Evolutionary conservation across 1,140 invertebrate genomes (phyloP).

Genomic region (Drosophila seguyi): DNA sequence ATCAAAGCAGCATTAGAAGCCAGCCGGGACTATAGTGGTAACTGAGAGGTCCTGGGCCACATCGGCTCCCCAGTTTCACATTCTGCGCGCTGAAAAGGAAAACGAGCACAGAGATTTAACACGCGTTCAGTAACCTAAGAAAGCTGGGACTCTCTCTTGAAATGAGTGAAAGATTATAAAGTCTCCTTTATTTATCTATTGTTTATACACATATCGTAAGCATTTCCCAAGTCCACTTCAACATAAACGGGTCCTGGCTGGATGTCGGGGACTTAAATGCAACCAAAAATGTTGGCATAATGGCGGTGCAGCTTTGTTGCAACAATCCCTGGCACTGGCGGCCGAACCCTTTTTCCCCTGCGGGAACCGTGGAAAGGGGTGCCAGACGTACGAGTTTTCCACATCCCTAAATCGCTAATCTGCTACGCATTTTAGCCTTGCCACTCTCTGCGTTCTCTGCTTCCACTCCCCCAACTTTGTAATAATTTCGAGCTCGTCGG

Average conservation of each 20-base stretch:
- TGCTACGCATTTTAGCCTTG: conserved; percentile 80
- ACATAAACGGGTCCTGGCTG: neutral
- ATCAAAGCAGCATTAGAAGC: conserved; percentile 77
- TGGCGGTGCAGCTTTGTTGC: conserved; percentile 50
- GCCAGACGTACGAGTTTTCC: conserved; percentile 81
- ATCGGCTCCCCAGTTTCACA: conserved; percentile 7
- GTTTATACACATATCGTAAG: neutral
- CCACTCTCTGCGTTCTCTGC: conserved; percentile 25
- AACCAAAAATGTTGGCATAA: conserved; percentile 41
- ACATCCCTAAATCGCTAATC: conserved; percentile 84
- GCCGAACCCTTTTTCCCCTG: conserved; percentile 53
- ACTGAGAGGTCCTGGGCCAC: conserved; percentile 10
- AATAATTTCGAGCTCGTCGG: conserved; percentile 63
- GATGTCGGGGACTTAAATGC: conserved; percentile 48
- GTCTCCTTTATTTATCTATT: neutral
- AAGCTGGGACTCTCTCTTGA: neutral
- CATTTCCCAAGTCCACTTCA: neutral
- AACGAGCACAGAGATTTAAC: neutral
- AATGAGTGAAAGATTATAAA: neutral
- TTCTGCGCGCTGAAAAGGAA: neutral
- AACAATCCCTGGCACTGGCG: conserved; percentile 37
- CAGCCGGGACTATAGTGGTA: conserved; percentile 31
- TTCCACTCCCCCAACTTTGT: conserved; percentile 32
- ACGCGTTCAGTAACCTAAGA: neutral
- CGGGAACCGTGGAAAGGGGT: conserved; percentile 4